Percentiles rank a stretch among this genome's conserved stretches.
phyloP scores from a whole-genome alignment of 2,113 vertebrate genomes.

The Chelonoidis abingdonii region DNA sequence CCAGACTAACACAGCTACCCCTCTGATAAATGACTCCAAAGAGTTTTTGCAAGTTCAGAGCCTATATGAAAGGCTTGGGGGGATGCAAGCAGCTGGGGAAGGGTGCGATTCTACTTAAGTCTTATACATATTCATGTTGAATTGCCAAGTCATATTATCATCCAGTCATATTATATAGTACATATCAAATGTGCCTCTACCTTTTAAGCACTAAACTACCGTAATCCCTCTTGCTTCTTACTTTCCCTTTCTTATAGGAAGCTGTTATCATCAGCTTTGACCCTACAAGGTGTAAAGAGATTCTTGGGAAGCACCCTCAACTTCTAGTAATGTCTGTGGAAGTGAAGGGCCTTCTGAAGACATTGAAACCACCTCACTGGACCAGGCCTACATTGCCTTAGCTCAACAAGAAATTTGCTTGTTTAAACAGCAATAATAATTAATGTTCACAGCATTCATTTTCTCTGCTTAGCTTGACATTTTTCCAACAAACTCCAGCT shows the following conservation, averaged over 20 bases:
- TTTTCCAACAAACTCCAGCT: background rate
- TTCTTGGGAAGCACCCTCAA: background rate
- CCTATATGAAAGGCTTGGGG: background rate
- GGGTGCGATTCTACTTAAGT: background rate
- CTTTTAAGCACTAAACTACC: background rate
- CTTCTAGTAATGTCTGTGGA: background rate
- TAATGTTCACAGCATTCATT: background rate
- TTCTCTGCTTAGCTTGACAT: background rate
- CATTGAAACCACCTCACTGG: background rate
- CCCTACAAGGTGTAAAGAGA: background rate
- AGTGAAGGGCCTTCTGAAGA: background rate
- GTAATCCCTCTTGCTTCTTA: fast-evolving
- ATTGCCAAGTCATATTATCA: background rate
- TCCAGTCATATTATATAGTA: background rate
- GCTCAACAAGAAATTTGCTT: background rate
- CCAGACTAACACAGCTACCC: too few relatives aligned
- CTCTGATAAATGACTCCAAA: background rate
- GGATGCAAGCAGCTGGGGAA: background rate
- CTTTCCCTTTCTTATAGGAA: background rate
- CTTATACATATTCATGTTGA: background rate
- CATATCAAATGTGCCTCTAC: background rate
- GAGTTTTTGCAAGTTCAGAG: background rate
- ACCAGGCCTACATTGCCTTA: background rate
- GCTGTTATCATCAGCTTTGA: background rate
- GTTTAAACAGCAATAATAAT: background rate